These are phyloP conservation scores for Cloeon dipterum DNA, from an alignment of 2,888 invertebrate genomes.

Conservation along the genomic window DNA sequence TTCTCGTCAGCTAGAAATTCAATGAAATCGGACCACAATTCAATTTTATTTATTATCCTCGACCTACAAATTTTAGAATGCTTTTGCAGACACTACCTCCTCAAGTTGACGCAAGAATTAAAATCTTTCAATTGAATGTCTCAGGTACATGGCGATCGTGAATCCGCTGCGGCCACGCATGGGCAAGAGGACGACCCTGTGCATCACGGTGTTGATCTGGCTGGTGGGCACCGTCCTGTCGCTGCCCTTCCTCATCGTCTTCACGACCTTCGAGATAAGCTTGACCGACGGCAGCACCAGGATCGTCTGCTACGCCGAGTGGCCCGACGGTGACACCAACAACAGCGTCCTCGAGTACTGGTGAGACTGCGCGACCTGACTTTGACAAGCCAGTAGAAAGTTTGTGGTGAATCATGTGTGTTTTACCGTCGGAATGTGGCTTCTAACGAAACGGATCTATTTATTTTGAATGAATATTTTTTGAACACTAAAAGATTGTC, in stretches of 20 bases:
- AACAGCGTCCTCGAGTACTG: conserved; percentile 45
- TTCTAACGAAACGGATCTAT: no score
- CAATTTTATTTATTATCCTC: not conserved
- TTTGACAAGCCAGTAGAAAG: no score
- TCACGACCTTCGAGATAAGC: conserved; percentile 38
- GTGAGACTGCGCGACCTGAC: no score
- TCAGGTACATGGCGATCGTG: conserved; percentile 87
- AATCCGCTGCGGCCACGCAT: conserved; percentile 74
- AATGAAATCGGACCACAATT: no score
- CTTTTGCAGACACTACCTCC: not conserved
- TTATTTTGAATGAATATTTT: no score
- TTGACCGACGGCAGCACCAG: conserved; percentile 30
- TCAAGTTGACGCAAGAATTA: no score
- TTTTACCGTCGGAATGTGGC: no score
- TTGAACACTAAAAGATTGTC: no score
- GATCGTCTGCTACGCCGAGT: conserved; percentile 59
- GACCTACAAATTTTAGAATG: not conserved
- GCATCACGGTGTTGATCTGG: conserved; percentile 72
- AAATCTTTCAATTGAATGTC: conserved; percentile 6
- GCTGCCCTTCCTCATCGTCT: conserved; percentile 65
- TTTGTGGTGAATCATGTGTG: no score
- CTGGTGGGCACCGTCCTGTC: conserved; percentile 52
- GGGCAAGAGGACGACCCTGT: conserved; percentile 61
- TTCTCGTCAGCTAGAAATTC: no score
- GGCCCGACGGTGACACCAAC: conserved; percentile 63